Percentiles rank a stretch among this genome's conserved stretches.
phyloP scores from a whole-genome alignment of 2,113 vertebrate genomes.

The Toxotes chatareus region DNA sequence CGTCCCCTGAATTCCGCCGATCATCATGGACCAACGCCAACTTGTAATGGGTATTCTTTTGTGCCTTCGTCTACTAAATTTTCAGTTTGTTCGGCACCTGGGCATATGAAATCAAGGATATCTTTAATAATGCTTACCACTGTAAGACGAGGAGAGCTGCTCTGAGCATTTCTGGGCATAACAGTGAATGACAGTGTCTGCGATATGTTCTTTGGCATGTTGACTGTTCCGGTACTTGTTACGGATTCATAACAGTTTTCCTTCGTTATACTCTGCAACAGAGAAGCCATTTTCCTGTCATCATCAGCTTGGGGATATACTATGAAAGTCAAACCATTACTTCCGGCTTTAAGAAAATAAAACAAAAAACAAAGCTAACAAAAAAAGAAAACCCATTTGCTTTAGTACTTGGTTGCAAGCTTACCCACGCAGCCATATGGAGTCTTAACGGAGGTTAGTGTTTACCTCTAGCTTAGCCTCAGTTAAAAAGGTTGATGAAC shows the following conservation, averaged over 20 bases:
- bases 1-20: conserved; percentile 43
- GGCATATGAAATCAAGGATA: conserved; percentile 13
- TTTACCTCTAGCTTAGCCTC: background rate
- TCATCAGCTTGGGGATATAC: conserved; percentile 28
- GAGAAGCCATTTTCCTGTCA: conserved; percentile 63
- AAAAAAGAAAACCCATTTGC: background rate
- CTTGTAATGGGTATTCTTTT: conserved; percentile 58
- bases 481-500: background rate
- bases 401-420: background rate
- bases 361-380: no score
- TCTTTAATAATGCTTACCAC: background rate
- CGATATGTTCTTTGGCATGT: conserved; percentile 16
- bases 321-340: conserved; percentile 31
- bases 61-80: conserved; percentile 51
- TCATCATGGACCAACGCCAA: conserved; percentile 63
- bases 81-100: conserved; percentile 28
- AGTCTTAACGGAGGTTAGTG: background rate
- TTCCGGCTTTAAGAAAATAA: conserved; percentile 15
- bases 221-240: background rate
- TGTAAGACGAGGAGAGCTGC: conserved; percentile 8
- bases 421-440: background rate
- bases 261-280: conserved; percentile 17
- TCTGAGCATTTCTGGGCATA: conserved; percentile 7
- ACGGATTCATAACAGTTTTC: background rate
- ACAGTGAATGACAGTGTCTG: background rate